Conservation (phyloP, 2,113 vertebrate species). For the Silurus meridionalis region DNA sequence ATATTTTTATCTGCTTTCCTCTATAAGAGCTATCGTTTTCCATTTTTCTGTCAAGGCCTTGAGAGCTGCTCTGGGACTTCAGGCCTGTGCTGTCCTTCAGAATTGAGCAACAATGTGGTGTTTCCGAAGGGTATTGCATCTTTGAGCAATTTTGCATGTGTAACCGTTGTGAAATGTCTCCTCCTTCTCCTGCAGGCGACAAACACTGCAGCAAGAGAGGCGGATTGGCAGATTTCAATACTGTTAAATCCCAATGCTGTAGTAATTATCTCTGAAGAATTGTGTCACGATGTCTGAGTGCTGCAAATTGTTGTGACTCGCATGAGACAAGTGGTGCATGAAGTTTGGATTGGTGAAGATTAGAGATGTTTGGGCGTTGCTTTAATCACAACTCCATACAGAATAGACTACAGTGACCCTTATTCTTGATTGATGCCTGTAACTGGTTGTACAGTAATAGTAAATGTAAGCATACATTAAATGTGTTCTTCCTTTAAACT, state of each 20-base stretch:
- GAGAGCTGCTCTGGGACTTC: constrained; percentile 6
- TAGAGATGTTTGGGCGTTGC: not conserved
- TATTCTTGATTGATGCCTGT: not conserved
- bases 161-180: constrained; percentile 18
- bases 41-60: constrained; percentile 40
- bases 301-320: not conserved
- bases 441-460: constrained; percentile 2
- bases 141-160: constrained; percentile 10
- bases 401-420: not conserved
- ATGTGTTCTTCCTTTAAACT: not conserved
- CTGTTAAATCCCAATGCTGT: not conserved
- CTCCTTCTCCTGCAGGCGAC: constrained; percentile 1
- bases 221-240: not conserved
- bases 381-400: not conserved
- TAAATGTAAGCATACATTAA: not conserved
- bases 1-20: constrained; percentile 36
- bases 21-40: constrained; percentile 27
- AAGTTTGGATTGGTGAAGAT: not conserved
- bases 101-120: constrained; percentile 34
- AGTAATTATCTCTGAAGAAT: not conserved
- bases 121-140: constrained; percentile 32
- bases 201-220: constrained; percentile 18
- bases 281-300: not conserved
- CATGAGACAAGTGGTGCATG: not conserved
- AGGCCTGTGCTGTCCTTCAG: constrained; percentile 20